Evolutionary conservation across 2,888 invertebrate species (phyloP).

Genomic region (Pemphredon lugubris): DNA sequence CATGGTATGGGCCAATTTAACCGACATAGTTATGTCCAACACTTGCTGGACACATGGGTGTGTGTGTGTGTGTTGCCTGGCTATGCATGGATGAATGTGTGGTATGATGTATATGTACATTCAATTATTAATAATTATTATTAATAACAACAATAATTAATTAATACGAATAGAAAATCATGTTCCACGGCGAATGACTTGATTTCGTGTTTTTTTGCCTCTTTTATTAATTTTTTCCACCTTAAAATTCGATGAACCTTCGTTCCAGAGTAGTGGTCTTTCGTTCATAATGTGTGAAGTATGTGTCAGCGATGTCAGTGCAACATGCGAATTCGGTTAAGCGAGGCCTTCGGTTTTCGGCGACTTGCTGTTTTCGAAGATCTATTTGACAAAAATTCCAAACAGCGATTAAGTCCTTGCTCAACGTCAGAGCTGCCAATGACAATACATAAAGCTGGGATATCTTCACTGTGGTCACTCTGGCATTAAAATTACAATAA

Average conservation of each 20-base stretch:
- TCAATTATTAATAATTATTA: constrained; percentile 80
- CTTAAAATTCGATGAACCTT: constrained; percentile 71
- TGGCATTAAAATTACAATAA: constrained; percentile 61
- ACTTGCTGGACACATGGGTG: constrained; percentile 50
- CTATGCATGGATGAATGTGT: constrained; percentile 71
- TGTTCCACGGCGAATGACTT: constrained; percentile 78
- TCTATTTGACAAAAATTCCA: constrained; percentile 29
- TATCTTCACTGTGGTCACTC: constrained; percentile 50
- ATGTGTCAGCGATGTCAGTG: constrained; percentile 50
- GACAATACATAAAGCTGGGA: constrained; percentile 54
- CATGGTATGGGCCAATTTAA: constrained; percentile 61
- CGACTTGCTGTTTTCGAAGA: constrained; percentile 46
- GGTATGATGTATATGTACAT: constrained; percentile 80
- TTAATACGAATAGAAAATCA: constrained; percentile 80
- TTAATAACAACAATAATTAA: constrained; percentile 81
- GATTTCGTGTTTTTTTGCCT: constrained; percentile 58
- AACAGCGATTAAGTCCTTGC: constrained; percentile 45
- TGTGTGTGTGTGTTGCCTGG: constrained; percentile 51
- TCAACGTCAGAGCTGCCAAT: constrained; percentile 55
- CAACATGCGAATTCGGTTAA: constrained; percentile 56
- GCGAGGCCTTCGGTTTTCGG: constrained; percentile 59
- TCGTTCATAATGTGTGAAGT: constrained; percentile 54
- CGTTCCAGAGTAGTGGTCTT: constrained; percentile 63
- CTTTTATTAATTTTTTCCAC: constrained; percentile 26
- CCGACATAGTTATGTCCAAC: constrained; percentile 55